Conservation (phyloP, 2,113 vertebrate species). For the Pangasianodon gigas region DNA sequence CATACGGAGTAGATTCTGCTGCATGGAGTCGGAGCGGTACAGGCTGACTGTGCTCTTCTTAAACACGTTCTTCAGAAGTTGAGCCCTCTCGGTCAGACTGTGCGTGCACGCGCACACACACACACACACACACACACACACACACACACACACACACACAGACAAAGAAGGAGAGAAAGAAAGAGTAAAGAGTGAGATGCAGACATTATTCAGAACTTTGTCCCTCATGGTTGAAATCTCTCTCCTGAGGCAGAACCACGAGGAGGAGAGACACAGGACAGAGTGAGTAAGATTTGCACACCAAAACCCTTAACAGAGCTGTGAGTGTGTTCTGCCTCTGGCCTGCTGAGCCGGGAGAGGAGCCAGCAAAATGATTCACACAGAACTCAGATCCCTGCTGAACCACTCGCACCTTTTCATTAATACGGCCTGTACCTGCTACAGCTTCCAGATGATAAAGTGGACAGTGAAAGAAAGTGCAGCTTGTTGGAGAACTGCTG, state of each 20-base stretch:
- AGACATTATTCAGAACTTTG: conserved; percentile 19
- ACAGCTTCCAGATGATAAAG: conserved; percentile 11
- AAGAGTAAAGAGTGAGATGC: conserved; percentile 22
- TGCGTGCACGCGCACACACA: conserved; percentile 16
- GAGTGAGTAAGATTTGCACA: conserved; percentile 5
- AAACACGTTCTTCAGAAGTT: conserved; percentile 97
- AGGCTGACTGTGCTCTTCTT: conserved; percentile 95
- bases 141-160: conserved; percentile 38
- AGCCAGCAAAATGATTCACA: conserved; percentile 32
- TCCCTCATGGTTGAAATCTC: neutral
- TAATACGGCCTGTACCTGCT: neutral
- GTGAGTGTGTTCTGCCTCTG: neutral
- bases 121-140: conserved; percentile 31
- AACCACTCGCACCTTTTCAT: neutral
- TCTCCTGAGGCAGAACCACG: neutral
- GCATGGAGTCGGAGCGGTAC: conserved; percentile 92
- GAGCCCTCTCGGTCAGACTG: conserved; percentile 93
- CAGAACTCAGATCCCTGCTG: conserved; percentile 21
- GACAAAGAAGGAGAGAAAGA: conserved; percentile 14
- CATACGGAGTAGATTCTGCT: conserved; percentile 97
- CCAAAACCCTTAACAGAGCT: neutral
- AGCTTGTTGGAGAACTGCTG: neutral
- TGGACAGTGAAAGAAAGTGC: conserved; percentile 41
- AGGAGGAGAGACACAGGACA: neutral
- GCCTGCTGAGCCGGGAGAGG: conserved; percentile 3